Conservation (phyloP, 2,797 vertebrate genomes). For the Picus viridis region DNA sequence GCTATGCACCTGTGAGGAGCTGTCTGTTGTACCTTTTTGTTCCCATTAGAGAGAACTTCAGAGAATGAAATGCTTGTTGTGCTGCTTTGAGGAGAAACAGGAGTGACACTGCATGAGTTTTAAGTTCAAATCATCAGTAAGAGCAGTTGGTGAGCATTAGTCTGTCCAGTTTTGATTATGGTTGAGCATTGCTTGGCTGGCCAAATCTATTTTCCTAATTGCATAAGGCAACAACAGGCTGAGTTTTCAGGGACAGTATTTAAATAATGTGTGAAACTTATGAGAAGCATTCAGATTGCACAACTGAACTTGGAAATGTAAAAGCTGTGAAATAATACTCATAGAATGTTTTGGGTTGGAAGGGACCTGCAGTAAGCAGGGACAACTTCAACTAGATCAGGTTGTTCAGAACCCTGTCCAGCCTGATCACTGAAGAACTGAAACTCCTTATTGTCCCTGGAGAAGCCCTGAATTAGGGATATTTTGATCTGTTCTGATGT, state of each 20-base stretch:
- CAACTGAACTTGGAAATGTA: not conserved
- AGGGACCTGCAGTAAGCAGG: not conserved
- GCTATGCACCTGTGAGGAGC: not conserved
- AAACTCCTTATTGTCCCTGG: not conserved
- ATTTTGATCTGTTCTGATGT: not conserved
- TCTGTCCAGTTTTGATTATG: not conserved
- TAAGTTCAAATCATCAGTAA: not conserved
- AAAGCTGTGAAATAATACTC: not conserved
- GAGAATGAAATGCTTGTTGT: not conserved
- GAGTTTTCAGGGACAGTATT: not conserved
- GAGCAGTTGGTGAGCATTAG: not conserved
- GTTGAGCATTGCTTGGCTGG: not conserved
- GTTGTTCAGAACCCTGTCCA: not conserved
- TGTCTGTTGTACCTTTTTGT: not conserved
- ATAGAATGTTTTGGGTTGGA: not conserved
- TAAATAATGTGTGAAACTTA: constrained; percentile 4
- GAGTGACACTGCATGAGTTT: not conserved
- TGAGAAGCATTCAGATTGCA: not conserved
- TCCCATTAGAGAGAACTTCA: not conserved
- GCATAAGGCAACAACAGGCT: not conserved
- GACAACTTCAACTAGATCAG: not conserved
- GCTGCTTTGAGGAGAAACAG: not conserved
- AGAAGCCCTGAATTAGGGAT: not conserved
- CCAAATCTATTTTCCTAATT: not conserved
- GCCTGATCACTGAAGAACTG: not conserved